phyloP scores from a whole-genome alignment of 2,113 vertebrate genomes.

The Leptobrachium ailaonicum region DNA sequence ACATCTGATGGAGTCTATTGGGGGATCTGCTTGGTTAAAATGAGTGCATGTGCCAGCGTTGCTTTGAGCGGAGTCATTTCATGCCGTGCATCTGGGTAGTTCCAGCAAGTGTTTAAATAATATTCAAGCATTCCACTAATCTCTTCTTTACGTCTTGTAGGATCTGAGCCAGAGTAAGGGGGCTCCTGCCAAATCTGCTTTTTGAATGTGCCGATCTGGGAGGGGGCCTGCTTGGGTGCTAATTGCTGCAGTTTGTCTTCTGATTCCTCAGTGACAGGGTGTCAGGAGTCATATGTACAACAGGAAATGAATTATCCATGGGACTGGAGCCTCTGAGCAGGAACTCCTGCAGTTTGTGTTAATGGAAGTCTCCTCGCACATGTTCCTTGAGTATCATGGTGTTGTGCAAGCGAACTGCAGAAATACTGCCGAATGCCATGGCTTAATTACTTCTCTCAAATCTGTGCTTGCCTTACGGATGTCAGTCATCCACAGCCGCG shows the following conservation, averaged over 20 bases:
- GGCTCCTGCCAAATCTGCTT: constrained; percentile 25
- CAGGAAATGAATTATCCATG: constrained; percentile 48
- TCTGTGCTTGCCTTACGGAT: too few species aligned
- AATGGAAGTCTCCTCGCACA: constrained; percentile 33
- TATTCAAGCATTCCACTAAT: constrained; percentile 1
- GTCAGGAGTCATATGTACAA: constrained; percentile 43
- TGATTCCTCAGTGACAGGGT: constrained; percentile 36
- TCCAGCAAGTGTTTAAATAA: constrained; percentile 5
- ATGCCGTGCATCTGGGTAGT: background rate
- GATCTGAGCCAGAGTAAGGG: background rate
- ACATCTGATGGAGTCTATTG: background rate
- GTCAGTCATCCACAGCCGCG: too few species aligned
- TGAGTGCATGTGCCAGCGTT: background rate
- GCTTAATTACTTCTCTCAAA: background rate
- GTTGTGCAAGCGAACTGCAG: background rate
- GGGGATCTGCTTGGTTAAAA: background rate
- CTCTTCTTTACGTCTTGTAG: constrained; percentile 11
- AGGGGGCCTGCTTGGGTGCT: constrained; percentile 11
- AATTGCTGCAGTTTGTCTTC: constrained; percentile 46
- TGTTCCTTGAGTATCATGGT: constrained; percentile 12
- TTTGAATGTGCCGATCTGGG: background rate
- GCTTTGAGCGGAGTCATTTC: background rate
- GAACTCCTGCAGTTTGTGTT: constrained; percentile 36
- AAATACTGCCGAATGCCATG: constrained; percentile 6
- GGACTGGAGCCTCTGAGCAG: constrained; percentile 8